Base-by-base conservation (phyloP, 2,113 vertebrate genomes). In the Eira barbara region DNA sequence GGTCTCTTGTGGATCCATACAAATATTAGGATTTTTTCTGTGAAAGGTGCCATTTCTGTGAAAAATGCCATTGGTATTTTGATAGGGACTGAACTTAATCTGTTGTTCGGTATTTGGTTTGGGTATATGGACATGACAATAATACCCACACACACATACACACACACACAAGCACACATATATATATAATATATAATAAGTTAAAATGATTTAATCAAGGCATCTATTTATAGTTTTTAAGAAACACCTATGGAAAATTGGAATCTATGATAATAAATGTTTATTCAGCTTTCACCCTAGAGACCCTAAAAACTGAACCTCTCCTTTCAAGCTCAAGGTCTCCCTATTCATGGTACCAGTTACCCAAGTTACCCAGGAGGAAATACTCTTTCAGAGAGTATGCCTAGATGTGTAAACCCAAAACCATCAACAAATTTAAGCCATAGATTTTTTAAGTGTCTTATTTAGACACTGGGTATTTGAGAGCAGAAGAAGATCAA, bases 191-290 rank as follows among this genome's bases (percentile, higher is more conserved):
- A 59, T 3, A 39, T 45, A 49, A 87, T 71, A 94, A 23, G 27
- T 79, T 52, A 78, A 82, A 39, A 27, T 34, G 36, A 82, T 65
- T 29, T 67, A 76, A 80, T 80, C 42, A 89, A 93, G 80, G 25
- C 14, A 55, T 80, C 91, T 97, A 34, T 13, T 81, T 95, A 89
- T 84, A 74, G 59, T 85, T 96, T 92, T 94, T 73, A 52, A 47
- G 57, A 82, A 88, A 59, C 15, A 88, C 3, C n/a, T 63, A 5
- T 83, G 65, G 52, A 45, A 95, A 69, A 63, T 4, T 81, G 10
- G 9, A 93, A 83, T 91, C 52, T 78, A 55, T 42, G 17, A 13
- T 47, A 71, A 92, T 86, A 94, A 87, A 85, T 39, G 39, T 85
- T 91, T 61, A 83, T 57, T 90, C 73, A 47, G 2, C 87, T 92